Evolutionary conservation across 1,140 invertebrate species (phyloP).

Genomic region (Piezodorus guildinii): DNA sequence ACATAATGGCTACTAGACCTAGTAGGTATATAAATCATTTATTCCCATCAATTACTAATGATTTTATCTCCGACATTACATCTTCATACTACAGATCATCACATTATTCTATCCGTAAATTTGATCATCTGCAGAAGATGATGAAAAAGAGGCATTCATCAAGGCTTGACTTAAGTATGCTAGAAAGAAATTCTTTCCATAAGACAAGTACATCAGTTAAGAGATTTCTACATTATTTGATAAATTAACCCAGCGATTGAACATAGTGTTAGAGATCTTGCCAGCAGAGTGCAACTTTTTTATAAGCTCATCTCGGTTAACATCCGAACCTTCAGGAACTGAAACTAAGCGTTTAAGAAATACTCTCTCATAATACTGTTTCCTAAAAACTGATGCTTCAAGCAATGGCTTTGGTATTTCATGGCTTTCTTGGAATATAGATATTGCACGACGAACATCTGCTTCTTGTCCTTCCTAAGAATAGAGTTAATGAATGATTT

Average conservation of each 20-base stretch:
- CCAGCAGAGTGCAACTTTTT: conserved; percentile 23
- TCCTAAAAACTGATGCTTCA: conserved; percentile 27
- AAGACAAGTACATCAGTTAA: no score
- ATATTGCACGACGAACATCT: conserved; percentile 23
- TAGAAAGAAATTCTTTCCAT: no score
- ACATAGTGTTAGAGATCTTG: conserved; percentile 23
- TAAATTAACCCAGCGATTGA: conserved; percentile 16
- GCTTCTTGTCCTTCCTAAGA: conserved; percentile 25
- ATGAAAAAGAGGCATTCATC: no score
- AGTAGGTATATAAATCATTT: no score
- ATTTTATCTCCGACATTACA: no score
- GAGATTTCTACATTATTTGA: background rate
- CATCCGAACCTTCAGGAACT: conserved; percentile 10
- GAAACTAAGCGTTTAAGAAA: conserved; percentile 23
- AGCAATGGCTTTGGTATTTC: conserved; percentile 24
- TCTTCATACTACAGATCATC: no score
- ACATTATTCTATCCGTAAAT: no score
- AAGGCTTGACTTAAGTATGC: no score
- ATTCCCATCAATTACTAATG: no score
- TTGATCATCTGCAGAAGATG: no score
- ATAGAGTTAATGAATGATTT: background rate
- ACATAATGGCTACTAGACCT: no score
- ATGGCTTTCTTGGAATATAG: conserved; percentile 19
- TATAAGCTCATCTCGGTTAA: conserved; percentile 19
- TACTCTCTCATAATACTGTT: conserved; percentile 26